These are phyloP conservation scores for Pithys albifrons DNA, from an alignment of 2,113 vertebrate species.

Conservation along the genomic window DNA sequence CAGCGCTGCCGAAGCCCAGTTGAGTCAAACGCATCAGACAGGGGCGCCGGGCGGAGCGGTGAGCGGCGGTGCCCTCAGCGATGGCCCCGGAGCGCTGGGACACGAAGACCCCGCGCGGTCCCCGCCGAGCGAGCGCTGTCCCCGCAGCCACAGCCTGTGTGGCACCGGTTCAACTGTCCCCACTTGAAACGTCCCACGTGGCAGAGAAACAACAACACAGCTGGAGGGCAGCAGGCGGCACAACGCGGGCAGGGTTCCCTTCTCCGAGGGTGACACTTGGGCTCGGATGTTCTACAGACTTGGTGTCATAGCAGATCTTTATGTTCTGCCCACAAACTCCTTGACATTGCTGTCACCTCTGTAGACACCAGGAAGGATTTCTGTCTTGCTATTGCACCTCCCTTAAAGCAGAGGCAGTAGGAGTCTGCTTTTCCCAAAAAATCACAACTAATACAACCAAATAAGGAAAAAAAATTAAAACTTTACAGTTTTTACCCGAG, in stretches of 20 bases:
- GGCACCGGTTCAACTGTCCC: neutral
- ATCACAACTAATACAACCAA: neutral
- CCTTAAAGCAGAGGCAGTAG: neutral
- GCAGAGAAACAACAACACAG: neutral
- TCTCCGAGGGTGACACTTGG: rapidly evolving
- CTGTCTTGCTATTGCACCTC: neutral
- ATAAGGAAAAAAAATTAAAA: neutral
- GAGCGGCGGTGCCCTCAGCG: neutral
- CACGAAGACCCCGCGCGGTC: neutral
- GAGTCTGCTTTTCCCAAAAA: neutral
- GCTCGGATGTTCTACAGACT: neutral
- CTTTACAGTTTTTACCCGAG: rapidly evolving
- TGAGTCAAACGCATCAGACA: neutral
- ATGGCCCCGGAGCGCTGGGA: neutral
- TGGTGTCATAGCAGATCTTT: neutral
- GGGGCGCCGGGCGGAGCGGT: rapidly evolving
- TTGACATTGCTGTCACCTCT: neutral
- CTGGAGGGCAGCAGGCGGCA: neutral
- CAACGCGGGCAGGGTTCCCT: neutral
- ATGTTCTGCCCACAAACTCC: neutral
- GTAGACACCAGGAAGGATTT: neutral
- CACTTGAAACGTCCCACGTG: neutral
- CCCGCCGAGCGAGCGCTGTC: neutral
- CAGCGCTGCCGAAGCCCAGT: rapidly evolving
- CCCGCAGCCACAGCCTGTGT: rapidly evolving